phyloP scores from a whole-genome alignment of 92 coral and sea anemone genomes.

The Metridium senile region DNA sequence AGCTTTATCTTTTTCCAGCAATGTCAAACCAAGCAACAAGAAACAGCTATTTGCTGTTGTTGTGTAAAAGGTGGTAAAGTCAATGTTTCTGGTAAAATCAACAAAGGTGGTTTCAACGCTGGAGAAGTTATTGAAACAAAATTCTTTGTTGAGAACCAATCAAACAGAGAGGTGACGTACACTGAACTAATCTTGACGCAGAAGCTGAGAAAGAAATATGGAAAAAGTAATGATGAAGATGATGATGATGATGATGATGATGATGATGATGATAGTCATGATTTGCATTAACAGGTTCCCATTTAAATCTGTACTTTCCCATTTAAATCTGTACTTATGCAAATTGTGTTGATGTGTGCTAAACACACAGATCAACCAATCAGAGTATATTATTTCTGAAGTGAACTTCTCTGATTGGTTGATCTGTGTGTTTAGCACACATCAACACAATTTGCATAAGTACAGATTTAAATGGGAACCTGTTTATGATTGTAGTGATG shows the following conservation, averaged over 20 bases:
- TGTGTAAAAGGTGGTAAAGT: slow-evolving; percentile 16
- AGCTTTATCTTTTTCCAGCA: neutral
- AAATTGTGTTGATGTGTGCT: too few relatives aligned
- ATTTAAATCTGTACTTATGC: too few relatives aligned
- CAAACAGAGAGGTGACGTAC: slow-evolving; percentile 27
- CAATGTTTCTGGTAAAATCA: slow-evolving; percentile 19
- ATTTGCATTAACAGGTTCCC: too few relatives aligned
- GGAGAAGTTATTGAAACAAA: slow-evolving; percentile 17
- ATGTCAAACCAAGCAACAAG: slow-evolving; percentile 12
- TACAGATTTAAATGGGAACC: too few relatives aligned
- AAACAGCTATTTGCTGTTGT: slow-evolving; percentile 18
- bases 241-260: neutral
- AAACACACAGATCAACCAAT: too few relatives aligned
- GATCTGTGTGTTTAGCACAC: too few relatives aligned
- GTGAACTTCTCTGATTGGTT: too few relatives aligned
- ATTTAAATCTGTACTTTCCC: too few relatives aligned
- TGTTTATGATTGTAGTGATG: neutral
- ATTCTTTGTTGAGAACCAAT: slow-evolving; percentile 20
- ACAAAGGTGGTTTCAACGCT: slow-evolving; percentile 19
- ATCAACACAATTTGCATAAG: too few relatives aligned
- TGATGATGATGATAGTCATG: neutral
- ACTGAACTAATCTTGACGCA: slow-evolving; percentile 15
- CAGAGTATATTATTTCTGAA: too few relatives aligned
- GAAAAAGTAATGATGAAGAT: neutral
- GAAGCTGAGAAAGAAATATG: slow-evolving; percentile 7